Conservation (phyloP, 2,888 invertebrate species). For the Ceriagrion tenellum region DNA sequence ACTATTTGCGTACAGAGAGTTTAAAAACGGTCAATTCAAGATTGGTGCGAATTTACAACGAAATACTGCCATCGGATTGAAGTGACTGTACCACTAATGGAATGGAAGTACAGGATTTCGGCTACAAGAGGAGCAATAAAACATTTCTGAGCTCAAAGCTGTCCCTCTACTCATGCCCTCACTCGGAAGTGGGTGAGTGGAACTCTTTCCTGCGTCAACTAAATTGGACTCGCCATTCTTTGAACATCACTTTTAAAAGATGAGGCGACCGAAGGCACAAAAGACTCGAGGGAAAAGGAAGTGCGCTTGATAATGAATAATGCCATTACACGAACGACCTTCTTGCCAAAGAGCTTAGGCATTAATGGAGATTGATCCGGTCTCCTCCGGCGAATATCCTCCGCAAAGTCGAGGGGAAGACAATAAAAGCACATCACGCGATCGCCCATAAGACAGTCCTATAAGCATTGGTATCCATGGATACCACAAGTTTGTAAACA, state of each 20-base stretch:
- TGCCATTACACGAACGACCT: background rate
- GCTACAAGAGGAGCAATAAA: too few relatives aligned
- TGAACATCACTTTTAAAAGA: background rate
- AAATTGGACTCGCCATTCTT: background rate
- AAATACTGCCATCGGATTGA: too few relatives aligned
- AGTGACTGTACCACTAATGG: too few relatives aligned
- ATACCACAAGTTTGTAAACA: background rate
- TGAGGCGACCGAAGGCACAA: background rate
- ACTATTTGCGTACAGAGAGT: too few relatives aligned
- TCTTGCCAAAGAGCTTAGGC: background rate
- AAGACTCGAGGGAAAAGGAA: background rate
- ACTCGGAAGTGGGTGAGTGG: background rate
- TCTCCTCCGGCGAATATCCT: background rate
- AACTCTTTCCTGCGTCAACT: background rate
- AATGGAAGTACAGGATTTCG: too few relatives aligned
- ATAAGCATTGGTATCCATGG: background rate
- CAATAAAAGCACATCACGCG: conserved; percentile 35
- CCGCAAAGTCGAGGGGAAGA: background rate
- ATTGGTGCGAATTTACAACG: too few relatives aligned
- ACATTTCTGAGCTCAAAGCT: too few relatives aligned
- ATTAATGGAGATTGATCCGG: conserved; percentile 24
- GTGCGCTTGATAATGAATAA: background rate
- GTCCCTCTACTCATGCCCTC: too few relatives aligned
- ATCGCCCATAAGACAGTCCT: background rate
- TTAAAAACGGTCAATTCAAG: too few relatives aligned